Percentiles rank a stretch among this genome's conserved stretches.
Evolutionary conservation across 2,888 invertebrate species (phyloP).

Genomic region (Muschampia plurimacula): DNA sequence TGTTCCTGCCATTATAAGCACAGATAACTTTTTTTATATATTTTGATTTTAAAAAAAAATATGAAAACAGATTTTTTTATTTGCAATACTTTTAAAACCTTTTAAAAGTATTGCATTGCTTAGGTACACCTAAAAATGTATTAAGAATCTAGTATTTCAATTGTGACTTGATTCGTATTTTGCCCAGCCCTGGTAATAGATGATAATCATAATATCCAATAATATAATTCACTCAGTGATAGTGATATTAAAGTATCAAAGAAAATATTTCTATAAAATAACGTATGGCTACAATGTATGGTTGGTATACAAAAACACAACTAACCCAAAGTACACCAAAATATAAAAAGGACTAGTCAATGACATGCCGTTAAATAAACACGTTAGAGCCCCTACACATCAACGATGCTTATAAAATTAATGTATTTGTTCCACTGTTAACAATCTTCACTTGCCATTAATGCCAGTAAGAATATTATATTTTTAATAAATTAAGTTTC

Average conservation of each 20-base stretch:
- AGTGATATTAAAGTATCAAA: conserved; percentile 16
- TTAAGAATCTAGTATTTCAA: too few species aligned
- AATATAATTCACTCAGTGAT: conserved; percentile 27
- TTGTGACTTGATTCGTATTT: too few species aligned
- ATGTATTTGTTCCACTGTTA: not conserved
- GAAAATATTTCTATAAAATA: conserved; percentile 27
- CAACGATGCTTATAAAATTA: not conserved
- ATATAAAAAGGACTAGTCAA: conserved; percentile 58
- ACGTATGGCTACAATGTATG: conserved; percentile 11
- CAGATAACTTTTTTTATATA: too few species aligned
- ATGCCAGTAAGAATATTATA: not conserved
- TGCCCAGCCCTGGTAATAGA: not conserved
- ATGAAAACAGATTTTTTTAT: too few species aligned
- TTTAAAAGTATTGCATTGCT: too few species aligned
- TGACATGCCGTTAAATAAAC: conserved; percentile 40
- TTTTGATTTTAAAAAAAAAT: too few species aligned
- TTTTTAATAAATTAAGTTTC: not conserved
- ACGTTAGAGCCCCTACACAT: conserved; percentile 2
- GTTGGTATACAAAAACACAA: conserved; percentile 25
- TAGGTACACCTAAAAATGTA: too few species aligned
- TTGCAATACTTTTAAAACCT: too few species aligned
- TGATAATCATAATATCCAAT: conserved; percentile 5
- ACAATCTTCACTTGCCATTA: not conserved
- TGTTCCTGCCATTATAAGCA: too few species aligned
- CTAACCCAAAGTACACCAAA: conserved; percentile 35